Evolutionary conservation across 2,888 invertebrate genomes (phyloP).

Genomic region (Eumacrocentrus americanus): DNA sequence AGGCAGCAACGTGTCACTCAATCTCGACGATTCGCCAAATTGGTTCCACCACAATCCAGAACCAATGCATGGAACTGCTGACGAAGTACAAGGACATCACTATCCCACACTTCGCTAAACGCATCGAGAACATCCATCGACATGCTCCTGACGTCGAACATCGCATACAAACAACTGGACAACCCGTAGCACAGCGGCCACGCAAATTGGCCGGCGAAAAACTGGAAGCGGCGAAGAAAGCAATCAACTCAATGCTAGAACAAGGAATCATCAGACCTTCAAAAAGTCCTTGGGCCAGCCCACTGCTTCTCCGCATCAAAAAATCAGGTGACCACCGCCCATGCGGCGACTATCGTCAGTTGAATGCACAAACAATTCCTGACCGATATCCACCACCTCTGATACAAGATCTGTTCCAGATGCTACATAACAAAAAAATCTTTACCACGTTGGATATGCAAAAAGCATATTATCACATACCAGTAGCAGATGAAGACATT

Average conservation of each 20-base stretch:
- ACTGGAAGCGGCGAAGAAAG: conserved; percentile 44
- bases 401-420: conserved; percentile 39
- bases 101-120: neutral
- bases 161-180: conserved; percentile 48
- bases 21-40: conserved; percentile 5
- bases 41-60: neutral
- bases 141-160: conserved; percentile 42
- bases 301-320: conserved; percentile 36
- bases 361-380: conserved; percentile 43
- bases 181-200: conserved; percentile 45
- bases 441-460: neutral
- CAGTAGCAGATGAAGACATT: conserved; percentile 3
- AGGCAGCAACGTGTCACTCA: neutral
- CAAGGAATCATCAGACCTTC: conserved; percentile 56
- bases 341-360: conserved; percentile 42
- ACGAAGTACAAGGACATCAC: conserved; percentile 4
- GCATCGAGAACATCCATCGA: too few relatives aligned
- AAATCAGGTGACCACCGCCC: conserved; percentile 20
- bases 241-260: conserved; percentile 49
- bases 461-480: neutral
- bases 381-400: conserved; percentile 46
- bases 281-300: conserved; percentile 46
- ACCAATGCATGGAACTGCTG: neutral
- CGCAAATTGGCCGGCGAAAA: conserved; percentile 48
- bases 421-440: conserved; percentile 33